Evolutionary conservation across 1,140 invertebrate genomes (phyloP), one percentile per base, ranked within the genome.

Genomic region (Rhyacophila brunnea): DNA sequence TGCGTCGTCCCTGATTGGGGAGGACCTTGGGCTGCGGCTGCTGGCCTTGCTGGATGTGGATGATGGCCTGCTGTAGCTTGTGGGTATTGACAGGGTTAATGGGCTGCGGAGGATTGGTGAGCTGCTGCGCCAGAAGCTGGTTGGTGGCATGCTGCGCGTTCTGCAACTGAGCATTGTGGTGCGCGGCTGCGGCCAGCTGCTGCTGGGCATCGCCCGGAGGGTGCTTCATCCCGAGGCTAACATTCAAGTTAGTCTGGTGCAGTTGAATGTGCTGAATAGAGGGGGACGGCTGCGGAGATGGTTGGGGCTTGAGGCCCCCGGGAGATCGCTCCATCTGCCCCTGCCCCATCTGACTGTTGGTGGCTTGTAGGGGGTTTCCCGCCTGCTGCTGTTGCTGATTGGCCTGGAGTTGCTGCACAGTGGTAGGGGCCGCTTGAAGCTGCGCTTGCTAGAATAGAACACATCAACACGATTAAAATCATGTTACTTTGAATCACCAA

Each of bases 71-170:
- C 52, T 79, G 79, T 63, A 80, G 74, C 49, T 81, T 81, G 42
- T 81, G 80, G 10, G 75, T 78, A 67, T 70, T 81, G 49, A n/a
- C n/a, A n/a, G n/a, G n/a, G n/a, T n/a, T n/a, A n/a, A 70, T 72
- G 7, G 74, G 74, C 63, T 79, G 77, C 19, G 72, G 77, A 9
- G 77, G 73, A 54, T 75, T 79, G 20, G 75, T 78, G 38, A 77
- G 66, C 63, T 79, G 78, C 43, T 78, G 77, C 1, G 74, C 74
- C 23, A 79, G 62, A 36, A 79, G 56, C 62, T 79, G 77, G 56
- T 79, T 79, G 10, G 77, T 74, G 17, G 77, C 74, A 52, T 72
- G 73, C 55, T 78, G 77, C 0, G 70, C 67, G 10, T 71, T 70
- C 40, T 74, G 73, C 14, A 74, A 70, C 47, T 72, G 70, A 20